Percentiles rank a stretch among this genome's conserved stretches.
These are phyloP conservation scores for Ochotona princeps DNA, from an alignment of 2,113 vertebrate species.

Conservation along the genomic window DNA sequence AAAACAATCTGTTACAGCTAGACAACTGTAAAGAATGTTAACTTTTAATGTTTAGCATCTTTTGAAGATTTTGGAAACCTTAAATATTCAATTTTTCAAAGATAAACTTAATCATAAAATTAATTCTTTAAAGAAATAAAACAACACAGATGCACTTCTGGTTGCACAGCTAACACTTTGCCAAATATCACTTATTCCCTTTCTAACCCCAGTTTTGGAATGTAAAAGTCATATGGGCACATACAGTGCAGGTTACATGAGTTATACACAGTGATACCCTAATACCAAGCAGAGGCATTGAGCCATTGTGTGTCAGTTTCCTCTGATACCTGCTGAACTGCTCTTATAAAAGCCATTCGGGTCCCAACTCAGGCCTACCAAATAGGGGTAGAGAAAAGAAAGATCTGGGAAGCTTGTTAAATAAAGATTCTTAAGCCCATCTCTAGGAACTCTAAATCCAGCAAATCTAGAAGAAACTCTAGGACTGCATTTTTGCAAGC, in stretches of 20 bases:
- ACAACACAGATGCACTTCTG: slow-evolving; percentile 36
- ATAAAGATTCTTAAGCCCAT: background rate
- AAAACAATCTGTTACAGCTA: slow-evolving; percentile 44
- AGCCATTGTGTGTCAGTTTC: background rate
- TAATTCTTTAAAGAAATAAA: slow-evolving; percentile 27
- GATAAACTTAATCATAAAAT: slow-evolving; percentile 45
- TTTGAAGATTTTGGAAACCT: slow-evolving; percentile 45
- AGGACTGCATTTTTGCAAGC: background rate
- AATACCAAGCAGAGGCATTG: background rate
- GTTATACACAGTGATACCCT: background rate
- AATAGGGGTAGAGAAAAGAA: background rate
- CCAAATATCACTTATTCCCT: background rate
- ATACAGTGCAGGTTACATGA: background rate
- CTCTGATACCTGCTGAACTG: background rate
- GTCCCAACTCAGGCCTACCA: background rate
- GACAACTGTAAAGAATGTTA: background rate
- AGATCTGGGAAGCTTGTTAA: background rate
- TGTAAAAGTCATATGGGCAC: background rate
- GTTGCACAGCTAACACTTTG: slow-evolving; percentile 43
- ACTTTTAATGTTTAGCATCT: slow-evolving; percentile 29
- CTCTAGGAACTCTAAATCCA: background rate
- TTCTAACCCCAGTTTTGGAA: background rate
- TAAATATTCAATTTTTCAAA: slow-evolving; percentile 46
- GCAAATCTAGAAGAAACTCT: background rate
- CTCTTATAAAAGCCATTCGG: background rate